Evolutionary conservation across 2,113 vertebrate genomes (phyloP), one percentile per base, ranked within the genome.

Genomic region (Paedocypris sp.): DNA sequence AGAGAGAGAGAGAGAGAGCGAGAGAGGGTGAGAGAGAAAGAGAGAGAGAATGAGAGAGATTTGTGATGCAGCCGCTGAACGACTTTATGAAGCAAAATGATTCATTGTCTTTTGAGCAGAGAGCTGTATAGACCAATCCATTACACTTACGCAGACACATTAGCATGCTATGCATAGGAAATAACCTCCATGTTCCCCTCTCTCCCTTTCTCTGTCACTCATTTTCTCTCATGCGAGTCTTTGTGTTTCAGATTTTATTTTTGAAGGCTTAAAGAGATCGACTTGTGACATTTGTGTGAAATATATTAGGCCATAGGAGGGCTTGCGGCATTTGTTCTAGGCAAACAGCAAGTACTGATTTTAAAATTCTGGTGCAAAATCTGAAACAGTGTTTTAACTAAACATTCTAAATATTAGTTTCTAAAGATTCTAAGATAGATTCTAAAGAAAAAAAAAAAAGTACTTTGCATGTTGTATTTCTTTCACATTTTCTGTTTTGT

Each of bases 111-210:
- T 35, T 13, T 39, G 22, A 63, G 28, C 28, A 10, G 31, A 26
- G 4, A 4, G 39, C 45, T 18, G 12, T 20, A 46, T 33, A 33
- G 31, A 35, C 12, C 49, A 35, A 42, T 19, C 51, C 9, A 54
- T 51, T 51, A 22, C 6, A 2, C 54, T 31, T 9, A 43, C 11
- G 60, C 11, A 52, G 28, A 22, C n/a, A 60, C 20, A 42, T 23
- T 53, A 60, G 25, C 53, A 48, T 48, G 42, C 42, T 47, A 19
- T 25, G 50, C 54, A 57, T 46, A 35, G 26, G 35, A 36, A 43
- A 48, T 43, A 15, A 42, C 36, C 48, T 39, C 31, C 48, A 51
- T 42, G 35, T 19, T 29, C 7, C 15, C 39, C 22, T 32, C 47
- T 41, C 5, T 33, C 9, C 32, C 1, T 10, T 13, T 31, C 7